Evolutionary conservation across 2,797 vertebrate species (phyloP), one percentile per base, ranked within the genome.

Genomic region (Melanotaenia boesemani): DNA sequence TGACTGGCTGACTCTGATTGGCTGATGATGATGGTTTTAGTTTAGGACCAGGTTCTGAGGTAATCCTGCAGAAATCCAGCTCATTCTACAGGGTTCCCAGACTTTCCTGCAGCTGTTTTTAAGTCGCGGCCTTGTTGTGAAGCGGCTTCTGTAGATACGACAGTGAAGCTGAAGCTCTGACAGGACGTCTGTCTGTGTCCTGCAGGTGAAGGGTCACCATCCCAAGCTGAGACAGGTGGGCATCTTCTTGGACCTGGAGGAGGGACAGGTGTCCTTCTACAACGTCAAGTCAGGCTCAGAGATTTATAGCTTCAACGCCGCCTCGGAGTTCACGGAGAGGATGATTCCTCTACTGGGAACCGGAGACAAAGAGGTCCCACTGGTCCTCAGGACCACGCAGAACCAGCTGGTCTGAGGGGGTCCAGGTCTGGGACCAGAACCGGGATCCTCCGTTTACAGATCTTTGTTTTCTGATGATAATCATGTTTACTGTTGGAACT

Each of bases 291-390:
- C 91, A 0, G 91, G 93, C 6, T 86, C 90, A 0, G 93, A 94
- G 86, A 72, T 95, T 22, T 93, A 92, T 82, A 80, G 73, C n/a
- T 95, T 94, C 68, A 63, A 1, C 2, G 16, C 46, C 0, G 15
- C 52, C 0, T 20, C 63, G 0, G 83, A 86, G 54, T 93, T 94
- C 85, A 84, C 77, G 0, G 92, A 92, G 65, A 91, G 72, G 63
- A 90, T 93, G 86, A 87, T 93, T 22, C 94, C 95, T 6, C 78
- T 95, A 77, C 80, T 95, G 18, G 94, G 94, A 1, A 95, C 94
- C 0, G 91, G 88, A 0, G 94, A 95, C 85, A 95, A 92, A n/a
- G 95, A 95, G 1, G 84, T 93, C 0, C 94, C 95, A 0, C 86
- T 95, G 41, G 78, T 95, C 52, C 85, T 95, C 2, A 58, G 84